Percentiles rank a stretch among this genome's conserved stretches.
Evolutionary conservation across 2,113 vertebrate species (phyloP).

Genomic region (Labeo rohita): DNA sequence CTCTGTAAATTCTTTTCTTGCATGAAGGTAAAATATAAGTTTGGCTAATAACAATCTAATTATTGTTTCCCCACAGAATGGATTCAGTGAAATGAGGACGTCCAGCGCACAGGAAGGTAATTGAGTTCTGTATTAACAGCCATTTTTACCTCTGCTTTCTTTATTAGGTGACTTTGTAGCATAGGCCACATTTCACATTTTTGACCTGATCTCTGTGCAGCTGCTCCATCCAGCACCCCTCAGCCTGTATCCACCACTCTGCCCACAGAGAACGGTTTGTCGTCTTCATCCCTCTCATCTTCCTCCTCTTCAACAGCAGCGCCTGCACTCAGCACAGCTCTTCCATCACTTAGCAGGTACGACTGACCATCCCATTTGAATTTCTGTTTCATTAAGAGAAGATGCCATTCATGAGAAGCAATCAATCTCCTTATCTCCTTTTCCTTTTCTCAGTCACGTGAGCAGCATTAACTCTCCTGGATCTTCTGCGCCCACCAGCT

Average conservation of each 20-base stretch:
- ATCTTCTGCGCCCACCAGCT: conserved; percentile 75
- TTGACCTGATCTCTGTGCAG: conserved; percentile 1
- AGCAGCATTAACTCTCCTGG: conserved; percentile 80
- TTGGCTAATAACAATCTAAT: not conserved
- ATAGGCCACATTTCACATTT: not conserved
- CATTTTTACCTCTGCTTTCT: not conserved
- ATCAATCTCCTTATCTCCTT: conserved; percentile 23
- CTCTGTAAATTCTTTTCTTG: no score
- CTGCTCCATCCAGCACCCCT: conserved; percentile 26
- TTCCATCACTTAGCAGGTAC: conserved; percentile 90
- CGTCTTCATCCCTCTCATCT: conserved; percentile 71
- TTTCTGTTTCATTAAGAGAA: not conserved
- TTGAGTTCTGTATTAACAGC: conserved; percentile 59
- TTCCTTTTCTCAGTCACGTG: conserved; percentile 70
- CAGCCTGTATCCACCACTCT: conserved; percentile 78
- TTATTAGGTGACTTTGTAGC: not conserved
- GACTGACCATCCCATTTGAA: not conserved
- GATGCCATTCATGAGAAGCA: not conserved
- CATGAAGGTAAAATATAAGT: not conserved
- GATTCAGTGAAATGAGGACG: conserved; percentile 81
- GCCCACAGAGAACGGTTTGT: conserved; percentile 72
- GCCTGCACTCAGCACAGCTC: conserved; percentile 79
- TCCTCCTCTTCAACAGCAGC: conserved; percentile 73
- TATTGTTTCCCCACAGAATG: conserved; percentile 79
- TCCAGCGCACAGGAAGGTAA: conserved; percentile 86